Conservation (phyloP, 2,113 vertebrate genomes). For the Alectura lathami region DNA sequence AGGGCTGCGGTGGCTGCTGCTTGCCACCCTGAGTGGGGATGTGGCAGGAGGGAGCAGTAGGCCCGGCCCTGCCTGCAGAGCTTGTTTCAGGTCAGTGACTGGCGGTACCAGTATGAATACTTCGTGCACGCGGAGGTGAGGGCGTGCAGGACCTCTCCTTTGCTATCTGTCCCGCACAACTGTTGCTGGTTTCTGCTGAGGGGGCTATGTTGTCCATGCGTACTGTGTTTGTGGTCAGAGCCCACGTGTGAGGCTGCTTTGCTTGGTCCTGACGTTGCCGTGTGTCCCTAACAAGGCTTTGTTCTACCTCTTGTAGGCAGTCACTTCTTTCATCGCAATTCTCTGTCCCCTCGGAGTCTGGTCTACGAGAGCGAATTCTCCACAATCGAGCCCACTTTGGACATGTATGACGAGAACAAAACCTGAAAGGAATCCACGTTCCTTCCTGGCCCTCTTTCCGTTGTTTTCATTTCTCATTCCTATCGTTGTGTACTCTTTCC, state of each 20-base stretch:
- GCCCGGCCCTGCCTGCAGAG: background rate
- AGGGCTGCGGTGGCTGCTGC: background rate
- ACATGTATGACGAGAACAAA: conserved; percentile 94
- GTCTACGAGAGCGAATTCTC: conserved; percentile 93
- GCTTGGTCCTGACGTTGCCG: accelerated
- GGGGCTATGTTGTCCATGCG: accelerated
- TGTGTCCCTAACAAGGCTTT: background rate
- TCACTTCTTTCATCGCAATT: conserved; percentile 90
- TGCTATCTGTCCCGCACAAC: background rate
- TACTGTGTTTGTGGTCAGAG: background rate
- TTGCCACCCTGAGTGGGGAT: background rate
- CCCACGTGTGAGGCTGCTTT: background rate
- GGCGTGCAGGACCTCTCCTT: background rate
- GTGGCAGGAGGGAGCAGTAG: background rate
- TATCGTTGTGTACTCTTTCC: conserved; percentile 78
- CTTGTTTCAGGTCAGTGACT: background rate
- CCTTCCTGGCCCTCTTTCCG: conserved; percentile 66
- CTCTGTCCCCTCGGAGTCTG: conserved; percentile 86
- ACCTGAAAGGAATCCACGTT: conserved; percentile 82
- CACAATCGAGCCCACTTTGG: conserved; percentile 88
- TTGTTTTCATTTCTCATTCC: conserved; percentile 77
- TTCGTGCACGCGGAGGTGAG: background rate
- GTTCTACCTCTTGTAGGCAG: conserved; percentile 78
- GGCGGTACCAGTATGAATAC: background rate
- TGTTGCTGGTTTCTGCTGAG: background rate